Evolutionary conservation across 2,797 vertebrate species (phyloP).

Genomic region (Xiphorhynchus erythropygius): DNA sequence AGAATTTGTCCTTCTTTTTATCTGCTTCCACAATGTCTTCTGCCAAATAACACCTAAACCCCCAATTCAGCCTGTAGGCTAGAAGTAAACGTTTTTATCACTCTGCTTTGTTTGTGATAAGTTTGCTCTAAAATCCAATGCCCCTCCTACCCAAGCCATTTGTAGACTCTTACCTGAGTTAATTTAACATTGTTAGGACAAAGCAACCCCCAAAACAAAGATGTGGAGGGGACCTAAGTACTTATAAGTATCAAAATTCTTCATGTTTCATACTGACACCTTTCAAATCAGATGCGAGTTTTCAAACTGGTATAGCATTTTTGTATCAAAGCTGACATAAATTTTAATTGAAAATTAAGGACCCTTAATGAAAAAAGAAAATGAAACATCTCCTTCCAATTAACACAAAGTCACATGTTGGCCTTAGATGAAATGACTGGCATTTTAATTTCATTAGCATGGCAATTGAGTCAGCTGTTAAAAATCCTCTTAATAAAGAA

Average conservation of each 20-base stretch:
- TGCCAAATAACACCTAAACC: neutral
- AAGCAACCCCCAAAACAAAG: no score
- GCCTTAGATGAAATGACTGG: neutral
- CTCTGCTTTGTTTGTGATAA: neutral
- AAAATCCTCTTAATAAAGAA: neutral
- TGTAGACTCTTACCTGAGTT: neutral
- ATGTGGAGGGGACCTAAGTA: neutral
- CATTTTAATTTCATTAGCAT: constrained; percentile 1
- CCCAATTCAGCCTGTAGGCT: neutral
- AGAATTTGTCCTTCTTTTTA: neutral
- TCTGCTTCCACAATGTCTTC: neutral
- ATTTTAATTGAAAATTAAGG: neutral
- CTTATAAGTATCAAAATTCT: neutral
- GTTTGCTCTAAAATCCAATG: neutral
- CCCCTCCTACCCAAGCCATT: neutral
- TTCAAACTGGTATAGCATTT: neutral
- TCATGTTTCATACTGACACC: neutral
- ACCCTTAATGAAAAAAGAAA: neutral
- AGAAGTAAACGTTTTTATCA: neutral
- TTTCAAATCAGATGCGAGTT: neutral
- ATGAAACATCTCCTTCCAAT: neutral
- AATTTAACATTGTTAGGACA: neutral
- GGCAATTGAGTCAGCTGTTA: neutral
- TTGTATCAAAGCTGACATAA: neutral
- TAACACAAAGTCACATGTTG: neutral